phyloP scores from a whole-genome alignment of 1,140 invertebrate genomes.

The Himalopsyche phryganea region DNA sequence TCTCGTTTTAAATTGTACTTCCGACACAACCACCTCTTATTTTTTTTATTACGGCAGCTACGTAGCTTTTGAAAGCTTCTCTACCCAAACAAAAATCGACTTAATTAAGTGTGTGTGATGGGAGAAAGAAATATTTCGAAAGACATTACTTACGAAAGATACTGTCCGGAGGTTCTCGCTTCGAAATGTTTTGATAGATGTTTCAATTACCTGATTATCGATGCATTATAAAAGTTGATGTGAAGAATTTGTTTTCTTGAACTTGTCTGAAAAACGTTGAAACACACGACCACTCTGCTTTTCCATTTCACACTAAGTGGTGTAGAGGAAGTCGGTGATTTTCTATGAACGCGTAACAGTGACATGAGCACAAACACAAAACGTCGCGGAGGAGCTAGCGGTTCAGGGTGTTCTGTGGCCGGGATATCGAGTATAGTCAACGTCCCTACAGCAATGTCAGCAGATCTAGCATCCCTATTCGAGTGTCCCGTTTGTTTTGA shows the following conservation, averaged over 20 bases:
- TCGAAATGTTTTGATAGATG: neutral
- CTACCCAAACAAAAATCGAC: too few relatives aligned
- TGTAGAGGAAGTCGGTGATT: too few relatives aligned
- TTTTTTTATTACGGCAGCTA: too few relatives aligned
- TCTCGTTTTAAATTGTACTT: too few relatives aligned
- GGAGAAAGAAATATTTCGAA: conserved; percentile 20
- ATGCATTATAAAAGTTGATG: too few relatives aligned
- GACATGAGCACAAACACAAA: conserved; percentile 28
- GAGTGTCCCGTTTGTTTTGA: conserved; percentile 99
- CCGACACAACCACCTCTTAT: too few relatives aligned
- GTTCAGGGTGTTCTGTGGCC: conserved; percentile 20
- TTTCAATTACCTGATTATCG: neutral
- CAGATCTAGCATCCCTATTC: conserved; percentile 91
- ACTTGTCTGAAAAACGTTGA: too few relatives aligned
- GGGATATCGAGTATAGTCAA: conserved; percentile 47
- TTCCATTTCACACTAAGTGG: neutral
- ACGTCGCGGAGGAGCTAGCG: conserved; percentile 25
- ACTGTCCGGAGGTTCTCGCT: too few relatives aligned
- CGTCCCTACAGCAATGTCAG: conserved; percentile 61
- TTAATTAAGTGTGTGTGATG: conserved; percentile 8
- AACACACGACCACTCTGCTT: too few relatives aligned
- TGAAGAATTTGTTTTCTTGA: too few relatives aligned
- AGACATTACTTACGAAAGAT: conserved; percentile 7
- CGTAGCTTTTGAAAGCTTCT: too few relatives aligned
- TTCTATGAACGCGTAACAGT: conserved; percentile 10